A percentile compares a stretch with the other conserved stretches of the same genome.
Evolutionary conservation across 2,888 invertebrate species (phyloP).

Genomic region (Leptogaster cylindrica): DNA sequence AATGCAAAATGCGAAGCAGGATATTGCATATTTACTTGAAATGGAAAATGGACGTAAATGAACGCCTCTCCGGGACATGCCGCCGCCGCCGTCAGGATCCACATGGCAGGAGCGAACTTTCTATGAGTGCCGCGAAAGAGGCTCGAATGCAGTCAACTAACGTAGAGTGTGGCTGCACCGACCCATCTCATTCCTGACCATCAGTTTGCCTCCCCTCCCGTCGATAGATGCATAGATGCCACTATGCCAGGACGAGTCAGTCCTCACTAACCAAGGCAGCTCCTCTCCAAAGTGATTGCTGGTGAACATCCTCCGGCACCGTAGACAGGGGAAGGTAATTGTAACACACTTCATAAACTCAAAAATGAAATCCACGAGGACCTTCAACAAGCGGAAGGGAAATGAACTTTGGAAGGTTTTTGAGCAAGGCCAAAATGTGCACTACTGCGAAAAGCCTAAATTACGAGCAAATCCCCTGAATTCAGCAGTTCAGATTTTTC

Average conservation of each 20-base stretch:
- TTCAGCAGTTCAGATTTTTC: slow-evolving; percentile 17
- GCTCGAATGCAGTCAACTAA: slow-evolving; percentile 17
- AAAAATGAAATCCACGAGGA: slow-evolving; percentile 36
- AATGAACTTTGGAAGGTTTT: slow-evolving; percentile 38
- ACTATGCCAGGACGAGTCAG: slow-evolving; percentile 9
- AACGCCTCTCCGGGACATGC: slow-evolving; percentile 46
- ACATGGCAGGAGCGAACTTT: slow-evolving; percentile 40
- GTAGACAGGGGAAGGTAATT: slow-evolving; percentile 13
- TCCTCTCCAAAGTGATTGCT: slow-evolving; percentile 15
- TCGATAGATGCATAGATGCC: background rate
- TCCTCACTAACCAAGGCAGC: slow-evolving; percentile 19
- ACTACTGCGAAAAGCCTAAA: slow-evolving; percentile 21
- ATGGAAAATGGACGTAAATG: slow-evolving; percentile 51
- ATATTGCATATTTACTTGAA: slow-evolving; percentile 51
- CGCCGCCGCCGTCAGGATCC: slow-evolving; percentile 3
- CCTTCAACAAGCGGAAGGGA: slow-evolving; percentile 34
- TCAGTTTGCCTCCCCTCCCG: background rate
- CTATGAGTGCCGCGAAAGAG: slow-evolving; percentile 20
- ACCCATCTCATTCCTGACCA: background rate
- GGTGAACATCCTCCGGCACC: background rate
- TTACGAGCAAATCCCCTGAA: background rate
- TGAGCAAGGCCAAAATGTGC: slow-evolving; percentile 31
- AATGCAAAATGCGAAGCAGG: slow-evolving; percentile 44
- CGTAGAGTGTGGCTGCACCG: background rate
- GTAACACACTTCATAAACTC: slow-evolving; percentile 32